A percentile compares a stretch with the other conserved stretches of the same genome.
phyloP scores from a whole-genome alignment of 2,797 vertebrate species.

The Smutsia gigantea region DNA sequence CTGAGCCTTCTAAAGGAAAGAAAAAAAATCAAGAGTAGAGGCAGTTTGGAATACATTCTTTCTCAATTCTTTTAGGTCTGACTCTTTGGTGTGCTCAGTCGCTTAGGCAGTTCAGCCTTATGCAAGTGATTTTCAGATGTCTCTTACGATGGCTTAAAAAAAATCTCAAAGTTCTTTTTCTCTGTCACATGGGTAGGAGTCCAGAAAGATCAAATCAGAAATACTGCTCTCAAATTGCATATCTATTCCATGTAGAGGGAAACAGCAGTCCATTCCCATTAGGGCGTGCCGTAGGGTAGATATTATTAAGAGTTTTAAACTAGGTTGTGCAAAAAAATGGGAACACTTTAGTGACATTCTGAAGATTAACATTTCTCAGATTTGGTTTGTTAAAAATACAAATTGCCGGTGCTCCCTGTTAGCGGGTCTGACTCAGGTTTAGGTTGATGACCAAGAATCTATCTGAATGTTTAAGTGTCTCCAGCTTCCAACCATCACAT shows the following conservation, averaged over 20 bases:
- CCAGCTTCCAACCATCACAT: not conserved
- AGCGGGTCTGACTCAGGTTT: not conserved
- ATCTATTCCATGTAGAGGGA: not conserved
- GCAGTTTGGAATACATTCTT: not conserved
- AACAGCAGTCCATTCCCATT: not conserved
- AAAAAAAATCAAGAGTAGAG: not conserved
- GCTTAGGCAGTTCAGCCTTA: not conserved
- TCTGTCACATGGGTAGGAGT: not conserved
- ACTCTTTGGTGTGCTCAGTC: not conserved
- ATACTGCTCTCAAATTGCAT: not conserved
- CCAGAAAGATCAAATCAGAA: not conserved
- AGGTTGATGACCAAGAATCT: not conserved
- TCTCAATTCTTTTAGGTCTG: not conserved
- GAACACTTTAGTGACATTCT: not conserved
- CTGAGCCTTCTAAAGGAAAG: not conserved
- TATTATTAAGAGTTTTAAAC: not conserved
- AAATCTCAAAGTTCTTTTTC: not conserved
- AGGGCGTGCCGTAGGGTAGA: not conserved
- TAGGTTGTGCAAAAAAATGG: not conserved
- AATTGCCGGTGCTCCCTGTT: not conserved
- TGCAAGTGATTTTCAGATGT: not conserved
- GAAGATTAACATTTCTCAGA: not conserved
- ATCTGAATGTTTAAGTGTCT: not conserved
- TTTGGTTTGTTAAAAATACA: slow-evolving; percentile 16
- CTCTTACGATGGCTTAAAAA: not conserved